Percentiles rank a stretch among this genome's conserved stretches.
Conservation (phyloP, 1,140 invertebrate genomes). For the Oncopodura yosiiana region DNA sequence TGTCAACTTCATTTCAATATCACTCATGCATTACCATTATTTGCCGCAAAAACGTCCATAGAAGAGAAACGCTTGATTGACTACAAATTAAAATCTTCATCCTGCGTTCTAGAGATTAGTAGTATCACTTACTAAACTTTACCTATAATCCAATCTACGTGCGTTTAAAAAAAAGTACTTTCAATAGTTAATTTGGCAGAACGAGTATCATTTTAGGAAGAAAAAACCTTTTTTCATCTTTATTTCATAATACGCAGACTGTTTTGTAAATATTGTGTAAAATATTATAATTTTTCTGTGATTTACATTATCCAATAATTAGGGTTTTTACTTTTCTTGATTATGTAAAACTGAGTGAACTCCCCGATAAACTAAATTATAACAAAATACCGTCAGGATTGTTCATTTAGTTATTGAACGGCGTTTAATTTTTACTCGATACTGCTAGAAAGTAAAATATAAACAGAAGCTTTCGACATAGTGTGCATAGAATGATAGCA, state of each 20-base stretch:
- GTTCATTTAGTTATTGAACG: too few relatives aligned
- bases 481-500: too few relatives aligned
- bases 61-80: slow-evolving; percentile 16
- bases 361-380: not conserved
- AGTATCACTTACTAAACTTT: too few relatives aligned
- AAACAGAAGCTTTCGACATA: not conserved
- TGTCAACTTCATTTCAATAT: too few relatives aligned
- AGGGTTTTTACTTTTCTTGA: not conserved
- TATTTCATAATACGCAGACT: not conserved
- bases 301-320: not conserved
- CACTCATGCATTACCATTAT: too few relatives aligned
- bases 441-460: not conserved
- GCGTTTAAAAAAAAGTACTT: slow-evolving; percentile 26
- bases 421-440: slow-evolving; percentile 5
- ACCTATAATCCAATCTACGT: slow-evolving; percentile 19
- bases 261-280: too few relatives aligned
- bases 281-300: too few relatives aligned
- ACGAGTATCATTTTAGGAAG: not conserved
- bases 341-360: not conserved
- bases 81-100: slow-evolving; percentile 16
- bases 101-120: too few relatives aligned
- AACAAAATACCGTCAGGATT: not conserved
- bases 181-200: not conserved
- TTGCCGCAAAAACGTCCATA: slow-evolving; percentile 8
- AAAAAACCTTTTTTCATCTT: not conserved